Evolutionary conservation across 2,888 invertebrate genomes (phyloP).

Genomic region (Caenorhabditis imperialis): DNA sequence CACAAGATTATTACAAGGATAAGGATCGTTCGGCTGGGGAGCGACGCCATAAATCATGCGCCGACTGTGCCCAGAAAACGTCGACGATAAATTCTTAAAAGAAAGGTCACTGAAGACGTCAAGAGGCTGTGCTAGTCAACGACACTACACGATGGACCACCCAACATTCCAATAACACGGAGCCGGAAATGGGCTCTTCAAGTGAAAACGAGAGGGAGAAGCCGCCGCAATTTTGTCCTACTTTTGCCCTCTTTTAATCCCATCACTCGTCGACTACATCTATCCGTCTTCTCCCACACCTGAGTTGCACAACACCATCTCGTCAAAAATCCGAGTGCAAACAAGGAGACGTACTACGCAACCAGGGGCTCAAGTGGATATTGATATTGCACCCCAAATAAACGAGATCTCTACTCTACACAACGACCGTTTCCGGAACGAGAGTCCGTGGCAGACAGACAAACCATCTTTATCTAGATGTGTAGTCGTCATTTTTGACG

Average conservation of each 20-base stretch:
- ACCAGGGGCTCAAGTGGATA: conserved; percentile 45
- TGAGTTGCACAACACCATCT: conserved; percentile 40
- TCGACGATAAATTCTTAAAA: conserved; percentile 51
- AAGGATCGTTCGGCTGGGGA: conserved; percentile 30
- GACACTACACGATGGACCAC: conserved; percentile 29
- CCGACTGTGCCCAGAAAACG: conserved; percentile 47
- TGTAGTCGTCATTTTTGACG: conserved; percentile 33
- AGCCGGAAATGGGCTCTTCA: conserved; percentile 54
- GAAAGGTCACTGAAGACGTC: conserved; percentile 48
- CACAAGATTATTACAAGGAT: conserved; percentile 50
- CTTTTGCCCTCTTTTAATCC: conserved; percentile 32
- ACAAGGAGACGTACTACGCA: conserved; percentile 33
- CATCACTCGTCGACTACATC: conserved; percentile 26
- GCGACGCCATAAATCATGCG: conserved; percentile 52
- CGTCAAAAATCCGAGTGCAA: conserved; percentile 46
- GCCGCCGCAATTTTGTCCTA: conserved; percentile 43
- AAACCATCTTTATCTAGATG: conserved; percentile 23
- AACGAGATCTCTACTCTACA: conserved; percentile 10
- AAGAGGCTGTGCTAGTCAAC: conserved; percentile 21
- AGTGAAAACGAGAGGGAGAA: conserved; percentile 40
- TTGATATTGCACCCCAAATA: conserved; percentile 44
- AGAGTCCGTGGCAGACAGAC: background rate
- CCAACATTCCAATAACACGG: conserved; percentile 49
- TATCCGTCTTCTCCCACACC: conserved; percentile 25
- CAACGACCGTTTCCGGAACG: conserved; percentile 21